Percentiles rank a stretch among this genome's conserved stretches.
phyloP scores from a whole-genome alignment of 2,888 invertebrate species.

The Nephrotoma guestfalica region DNA sequence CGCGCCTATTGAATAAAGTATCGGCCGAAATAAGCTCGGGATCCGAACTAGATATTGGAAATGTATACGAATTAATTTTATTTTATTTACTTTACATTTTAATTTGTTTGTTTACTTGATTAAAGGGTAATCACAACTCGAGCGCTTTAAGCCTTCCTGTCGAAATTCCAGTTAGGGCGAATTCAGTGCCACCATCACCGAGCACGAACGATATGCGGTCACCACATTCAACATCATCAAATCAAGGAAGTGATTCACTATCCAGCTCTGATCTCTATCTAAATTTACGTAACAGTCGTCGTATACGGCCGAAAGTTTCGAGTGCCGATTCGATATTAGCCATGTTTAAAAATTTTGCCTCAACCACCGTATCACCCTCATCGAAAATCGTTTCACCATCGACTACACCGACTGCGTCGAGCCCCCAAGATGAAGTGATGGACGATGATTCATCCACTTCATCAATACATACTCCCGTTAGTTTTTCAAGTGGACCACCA shows the following conservation, averaged over 20 bases:
- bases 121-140: conserved; percentile 21
- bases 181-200: conserved; percentile 47
- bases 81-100: neutral
- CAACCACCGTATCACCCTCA: conserved; percentile 45
- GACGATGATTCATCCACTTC: conserved; percentile 59
- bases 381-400: conserved; percentile 50
- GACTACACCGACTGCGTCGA: conserved; percentile 58
- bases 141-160: conserved; percentile 25
- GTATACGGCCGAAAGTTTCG: conserved; percentile 44
- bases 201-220: conserved; percentile 43
- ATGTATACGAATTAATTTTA: conserved; percentile 21
- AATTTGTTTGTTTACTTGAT: conserved; percentile 4
- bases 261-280: conserved; percentile 53
- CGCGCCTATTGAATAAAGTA: conserved; percentile 55
- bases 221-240: conserved; percentile 55
- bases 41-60: conserved; percentile 49
- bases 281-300: conserved; percentile 37
- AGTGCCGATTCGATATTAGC: conserved; percentile 67
- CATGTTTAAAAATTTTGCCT: conserved; percentile 62
- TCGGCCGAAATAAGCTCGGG: conserved; percentile 66
- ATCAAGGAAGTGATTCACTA: conserved; percentile 63
- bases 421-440: conserved; percentile 55
- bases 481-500: conserved; percentile 39
- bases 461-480: conserved; percentile 45
- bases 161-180: conserved; percentile 27